Base-by-base conservation (phyloP, 2,797 vertebrate genomes). In the Clarias fuscus region DNA sequence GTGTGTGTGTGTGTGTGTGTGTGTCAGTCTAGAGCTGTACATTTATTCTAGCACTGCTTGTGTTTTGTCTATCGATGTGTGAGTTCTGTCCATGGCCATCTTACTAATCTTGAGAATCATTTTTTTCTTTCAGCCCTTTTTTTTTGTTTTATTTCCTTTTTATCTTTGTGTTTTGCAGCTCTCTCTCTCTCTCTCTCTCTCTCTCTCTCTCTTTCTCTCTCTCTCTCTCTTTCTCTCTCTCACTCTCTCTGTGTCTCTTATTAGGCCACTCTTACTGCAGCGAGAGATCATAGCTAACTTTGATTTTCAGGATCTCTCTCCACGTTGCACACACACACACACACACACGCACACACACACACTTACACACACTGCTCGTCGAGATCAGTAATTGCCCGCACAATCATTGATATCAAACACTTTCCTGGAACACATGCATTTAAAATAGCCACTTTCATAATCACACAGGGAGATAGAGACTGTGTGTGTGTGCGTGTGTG, bases 391-490 rank as follows among this genome's bases (percentile, higher is more conserved):
- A 93, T 90, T 91, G 85, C 90, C 91, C 91, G 90, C 86, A 90
- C 87, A 91, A 92, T 92, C 92, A 93, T 91, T 92, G 87, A 85
- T 92, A 94, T 94, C 92, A 94, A 93, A 92, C 80, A 8, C 81
- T 90, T 91, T 92, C 86, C 91, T 92, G 91, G 88, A 89, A 89
- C 83, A 86, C 89, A 88, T 88, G 84, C 86, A 90, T 91, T 90
- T 91, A 83, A 90, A 91, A 90, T 22, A 88, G 85, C 78, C 81
- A 67, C 79, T 89, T 82, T 86, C 48, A 78, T 67, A 81, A 84
- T 81, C 76, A 86, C 58, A 79, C 76, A 64, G 59, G 22, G 33
- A 43, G 78, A 80, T 24, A 64, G 27, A 71, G 65, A 33, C 30
- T 22, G 67, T 79, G 48, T 58, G 33, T 33, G 33, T 33, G 48